Evolutionary conservation across 2,888 invertebrate species (phyloP).

Genomic region (Alitta virens): DNA sequence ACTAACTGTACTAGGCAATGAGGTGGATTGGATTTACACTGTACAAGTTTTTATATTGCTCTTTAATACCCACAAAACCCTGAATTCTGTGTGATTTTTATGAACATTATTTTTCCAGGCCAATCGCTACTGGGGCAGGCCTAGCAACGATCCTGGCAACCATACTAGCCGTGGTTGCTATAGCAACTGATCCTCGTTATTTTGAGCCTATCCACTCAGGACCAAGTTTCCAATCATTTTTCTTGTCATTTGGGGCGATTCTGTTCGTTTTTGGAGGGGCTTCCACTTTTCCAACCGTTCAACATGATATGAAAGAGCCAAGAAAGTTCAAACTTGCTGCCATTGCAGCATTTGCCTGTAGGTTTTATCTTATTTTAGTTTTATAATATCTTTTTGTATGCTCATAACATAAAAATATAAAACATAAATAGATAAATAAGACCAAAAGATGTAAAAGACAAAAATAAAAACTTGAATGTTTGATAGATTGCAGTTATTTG

Average conservation of each 20-base stretch:
- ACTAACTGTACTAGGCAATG: too few relatives aligned
- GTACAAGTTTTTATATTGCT: too few relatives aligned
- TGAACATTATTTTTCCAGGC: conserved; percentile 61
- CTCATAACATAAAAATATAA: too few relatives aligned
- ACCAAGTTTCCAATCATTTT: conserved; percentile 64
- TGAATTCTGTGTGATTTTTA: too few relatives aligned
- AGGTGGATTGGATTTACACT: too few relatives aligned
- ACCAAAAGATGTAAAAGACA: too few relatives aligned
- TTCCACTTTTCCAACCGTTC: conserved; percentile 79
- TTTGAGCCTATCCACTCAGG: conserved; percentile 17
- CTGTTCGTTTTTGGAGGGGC: conserved; percentile 74
- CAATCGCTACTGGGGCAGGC: conserved; percentile 67
- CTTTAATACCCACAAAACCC: too few relatives aligned
- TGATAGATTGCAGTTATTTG: too few relatives aligned
- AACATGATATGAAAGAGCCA: conserved; percentile 85
- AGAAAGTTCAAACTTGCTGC: conserved; percentile 72
- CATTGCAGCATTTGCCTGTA: conserved; percentile 69
- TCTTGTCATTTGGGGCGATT: conserved; percentile 70
- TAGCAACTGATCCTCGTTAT: conserved; percentile 49
- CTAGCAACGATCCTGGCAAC: conserved; percentile 66
- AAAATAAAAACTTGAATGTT: too few relatives aligned
- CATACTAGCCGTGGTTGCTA: conserved; percentile 59
- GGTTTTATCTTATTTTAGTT: conserved; percentile 35
- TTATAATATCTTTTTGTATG: too few relatives aligned
- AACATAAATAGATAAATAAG: too few relatives aligned